Conservation (phyloP, 2,888 invertebrate genomes). For the Aricia artaxerxes region DNA sequence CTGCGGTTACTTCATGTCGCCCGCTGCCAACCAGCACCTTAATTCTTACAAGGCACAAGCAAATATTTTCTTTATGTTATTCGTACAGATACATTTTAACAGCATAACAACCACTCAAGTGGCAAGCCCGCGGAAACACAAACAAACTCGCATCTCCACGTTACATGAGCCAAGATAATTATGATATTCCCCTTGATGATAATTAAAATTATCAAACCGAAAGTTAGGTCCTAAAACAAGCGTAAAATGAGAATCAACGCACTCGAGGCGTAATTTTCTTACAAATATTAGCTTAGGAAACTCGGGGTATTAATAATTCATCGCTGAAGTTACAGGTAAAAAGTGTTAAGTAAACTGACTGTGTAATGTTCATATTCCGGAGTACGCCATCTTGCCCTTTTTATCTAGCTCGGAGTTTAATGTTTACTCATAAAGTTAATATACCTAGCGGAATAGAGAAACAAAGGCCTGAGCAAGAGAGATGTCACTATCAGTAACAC, state of each 20-base stretch:
- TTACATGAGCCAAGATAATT: neutral
- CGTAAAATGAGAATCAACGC: neutral
- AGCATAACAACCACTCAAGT: neutral
- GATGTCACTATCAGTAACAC: too few species aligned
- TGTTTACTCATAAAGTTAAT: neutral
- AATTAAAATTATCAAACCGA: neutral
- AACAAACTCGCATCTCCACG: neutral
- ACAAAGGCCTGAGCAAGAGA: too few species aligned
- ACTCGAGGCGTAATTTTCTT: slow-evolving; percentile 16
- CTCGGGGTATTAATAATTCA: slow-evolving; percentile 28
- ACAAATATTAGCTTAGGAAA: slow-evolving; percentile 27
- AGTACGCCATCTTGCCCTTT: neutral
- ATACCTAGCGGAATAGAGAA: too few species aligned
- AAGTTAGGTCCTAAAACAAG: slow-evolving; percentile 12
- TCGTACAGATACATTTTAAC: neutral
- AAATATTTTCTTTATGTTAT: neutral
- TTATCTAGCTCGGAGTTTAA: neutral
- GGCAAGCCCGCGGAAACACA: neutral
- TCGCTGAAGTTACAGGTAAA: slow-evolving; percentile 4
- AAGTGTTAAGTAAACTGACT: neutral
- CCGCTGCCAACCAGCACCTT: too few species aligned
- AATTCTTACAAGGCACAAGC: too few species aligned
- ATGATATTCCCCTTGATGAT: neutral
- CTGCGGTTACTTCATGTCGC: too few species aligned
- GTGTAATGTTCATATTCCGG: neutral